Base-by-base conservation (phyloP, 2,888 invertebrate species). In the Dicranocentrus wangi region DNA sequence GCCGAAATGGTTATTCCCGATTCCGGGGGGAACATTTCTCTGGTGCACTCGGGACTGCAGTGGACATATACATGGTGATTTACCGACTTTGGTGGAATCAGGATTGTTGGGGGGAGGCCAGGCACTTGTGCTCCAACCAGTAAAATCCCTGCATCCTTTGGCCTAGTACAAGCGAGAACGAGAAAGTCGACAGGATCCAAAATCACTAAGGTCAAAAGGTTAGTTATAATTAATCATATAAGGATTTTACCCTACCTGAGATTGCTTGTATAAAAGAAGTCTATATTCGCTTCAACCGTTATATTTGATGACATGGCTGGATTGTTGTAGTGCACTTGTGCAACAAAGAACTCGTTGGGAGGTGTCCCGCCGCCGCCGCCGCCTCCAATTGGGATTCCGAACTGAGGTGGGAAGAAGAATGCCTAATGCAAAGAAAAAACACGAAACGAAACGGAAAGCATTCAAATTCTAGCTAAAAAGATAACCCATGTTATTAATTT, bases 281-380 rank as follows among this genome's bases (percentile, higher is more conserved):
- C n/a, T n/a, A n/a, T n/a, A n/a, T n/a, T n/a, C n/a, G n/a, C n/a
- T n/a, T n/a, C n/a, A n/a, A n/a, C n/a, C n/a, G n/a, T n/a, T n/a
- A n/a, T n/a, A n/a, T 58, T 13, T 23, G 15, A 23, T n/a, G 55
- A 7, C 23, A 27, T 7, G 1, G 15, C 47, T 2, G 69, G 51
- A 65, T 82, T 82, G 43, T 82, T 72, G n/a, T 78, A 82, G 39
- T 82, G 82, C 7, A 71, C 47, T 70, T 82, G 73, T 1, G 78
- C 13, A 32, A 82, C 66, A 8, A 43, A 68, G 23, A 72, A 82
- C 21, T 77, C 77, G 23, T 76, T 47, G 5, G 60, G 23, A 1
- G 51, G 19, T 53, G n/a, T n/a, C n/a, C n/a, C n/a, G n/a, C n/a
- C n/a, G n/a, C n/a, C n/a, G n/a, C n/a, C n/a, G n/a, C n/a, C n/a